These are phyloP conservation scores for Arrhamphus sclerolepis DNA, from an alignment of 2,797 vertebrate genomes.

Conservation along the genomic window DNA sequence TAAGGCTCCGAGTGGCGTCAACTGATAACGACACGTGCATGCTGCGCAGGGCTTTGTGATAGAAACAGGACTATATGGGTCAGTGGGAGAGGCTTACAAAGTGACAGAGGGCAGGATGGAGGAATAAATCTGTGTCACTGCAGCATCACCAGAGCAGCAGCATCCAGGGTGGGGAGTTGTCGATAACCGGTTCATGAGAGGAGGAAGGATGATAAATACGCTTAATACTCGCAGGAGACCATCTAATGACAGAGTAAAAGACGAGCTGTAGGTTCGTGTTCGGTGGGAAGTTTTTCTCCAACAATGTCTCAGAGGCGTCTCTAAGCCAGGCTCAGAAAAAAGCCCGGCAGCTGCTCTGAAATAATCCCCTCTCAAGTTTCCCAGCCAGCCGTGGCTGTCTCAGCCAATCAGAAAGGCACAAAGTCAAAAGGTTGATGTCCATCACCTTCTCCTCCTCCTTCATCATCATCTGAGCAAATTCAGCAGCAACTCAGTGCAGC, in stretches of 20 bases:
- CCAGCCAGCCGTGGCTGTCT: conserved; percentile 24
- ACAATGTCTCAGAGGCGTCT: conserved; percentile 15
- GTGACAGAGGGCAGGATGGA: conserved; percentile 51
- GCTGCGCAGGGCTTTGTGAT: conserved; percentile 42
- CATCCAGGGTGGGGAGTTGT: neutral
- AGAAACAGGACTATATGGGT: conserved; percentile 67
- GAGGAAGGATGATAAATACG: conserved; percentile 1
- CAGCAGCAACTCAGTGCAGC: too few species aligned
- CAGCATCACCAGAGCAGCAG: conserved; percentile 47
- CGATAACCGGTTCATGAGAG: conserved; percentile 2
- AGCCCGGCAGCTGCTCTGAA: conserved; percentile 33
- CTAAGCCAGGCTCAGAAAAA: conserved; percentile 23
- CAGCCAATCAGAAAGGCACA: conserved; percentile 24
- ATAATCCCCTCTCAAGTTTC: conserved; percentile 49
- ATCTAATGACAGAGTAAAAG: neutral
- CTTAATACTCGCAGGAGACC: conserved; percentile 4
- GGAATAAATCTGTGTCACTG: conserved; percentile 48
- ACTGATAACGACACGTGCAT: conserved; percentile 61
- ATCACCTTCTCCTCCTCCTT: conserved; percentile 18
- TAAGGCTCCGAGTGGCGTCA: conserved; percentile 38
- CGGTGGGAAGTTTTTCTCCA: conserved; percentile 25
- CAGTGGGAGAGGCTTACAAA: conserved; percentile 65
- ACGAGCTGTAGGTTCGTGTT: conserved; percentile 5
- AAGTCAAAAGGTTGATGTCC: conserved; percentile 33
- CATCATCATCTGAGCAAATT: conserved; percentile 2